Evolutionary conservation across 2,797 vertebrate species (phyloP), one percentile per base, ranked within the genome.

Genomic region (Acanthurus tractus): DNA sequence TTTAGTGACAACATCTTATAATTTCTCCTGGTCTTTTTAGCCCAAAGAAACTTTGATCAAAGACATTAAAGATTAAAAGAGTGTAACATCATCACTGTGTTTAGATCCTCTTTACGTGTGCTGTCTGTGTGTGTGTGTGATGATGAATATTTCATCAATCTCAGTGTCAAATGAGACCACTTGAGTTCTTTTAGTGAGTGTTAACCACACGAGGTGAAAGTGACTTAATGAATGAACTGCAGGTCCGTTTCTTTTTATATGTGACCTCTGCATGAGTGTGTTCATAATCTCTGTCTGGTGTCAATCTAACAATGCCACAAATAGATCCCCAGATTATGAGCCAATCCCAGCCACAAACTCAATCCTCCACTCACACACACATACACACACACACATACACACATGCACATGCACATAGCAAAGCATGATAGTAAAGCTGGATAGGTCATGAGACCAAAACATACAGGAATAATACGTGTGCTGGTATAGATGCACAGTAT

Each of bases 241-340:
- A 29, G 11, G 15, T 8, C 34, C 18, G 48, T 84, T 73, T 74
- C 56, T 77, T 79, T 55, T 18, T 70, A 82, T 15, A 38, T 44
- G 57, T 53, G 53, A 70, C 70, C 52, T 82, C 23, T 45, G 17
- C 53, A 40, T 20, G 23, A 50, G 62, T 57, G n/a, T 22, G 52
- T 52, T 56, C 65, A 34, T 82, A 87, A 89, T 84, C 80, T 64
- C 69, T 42, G 65, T 61, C 59, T 85, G 61, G 42, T 84, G 63
- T 84, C 63, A 79, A 77, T 82, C 63, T 36, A 69, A 85, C 85
- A 84, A 85, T 69, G 82, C 46, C 81, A 82, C 55, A 0, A 55
- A 53, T 70, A 88, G 86, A 90, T 90, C 85, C 79, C 42, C 42
- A 76, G 86, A 91, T 89, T 89, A 91, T 78, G 63, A 87, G 79